These are phyloP conservation scores for Actinia equina DNA, from an alignment of 64 coral and sea anemone species.

Conservation along the genomic window DNA sequence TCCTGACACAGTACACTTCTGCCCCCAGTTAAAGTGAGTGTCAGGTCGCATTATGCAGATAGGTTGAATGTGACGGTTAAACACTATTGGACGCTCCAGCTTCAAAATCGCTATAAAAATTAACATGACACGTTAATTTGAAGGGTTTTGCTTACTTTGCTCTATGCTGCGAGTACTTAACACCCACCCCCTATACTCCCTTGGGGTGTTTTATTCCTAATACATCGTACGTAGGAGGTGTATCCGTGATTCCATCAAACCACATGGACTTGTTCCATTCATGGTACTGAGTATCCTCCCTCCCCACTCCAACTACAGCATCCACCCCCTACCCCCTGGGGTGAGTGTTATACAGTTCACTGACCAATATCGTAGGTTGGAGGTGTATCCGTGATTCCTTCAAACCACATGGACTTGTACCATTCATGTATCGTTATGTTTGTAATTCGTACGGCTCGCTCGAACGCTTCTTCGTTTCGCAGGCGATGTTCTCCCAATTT, in stretches of 20 bases:
- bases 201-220: not conserved
- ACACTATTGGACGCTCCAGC: conserved; percentile 29
- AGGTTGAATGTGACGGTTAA: conserved; percentile 40
- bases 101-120: conserved; percentile 39
- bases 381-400: conserved; percentile 46
- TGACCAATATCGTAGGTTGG: conserved; percentile 42
- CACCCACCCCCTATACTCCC: not conserved
- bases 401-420: conserved; percentile 64
- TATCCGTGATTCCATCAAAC: conserved; percentile 51
- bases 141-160: too few species aligned
- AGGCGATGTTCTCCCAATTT: conserved; percentile 36
- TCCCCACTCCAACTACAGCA: too few species aligned
- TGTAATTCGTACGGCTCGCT: conserved; percentile 2
- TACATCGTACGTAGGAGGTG: conserved; percentile 37
- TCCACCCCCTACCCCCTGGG: not conserved
- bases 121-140: not conserved
- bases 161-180: too few species aligned
- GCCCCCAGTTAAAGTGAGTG: conserved; percentile 16
- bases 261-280: conserved; percentile 41
- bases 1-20: conserved; percentile 40
- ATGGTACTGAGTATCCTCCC: not conserved
- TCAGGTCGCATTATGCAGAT: conserved; percentile 27
- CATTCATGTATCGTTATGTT: conserved; percentile 46
- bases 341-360: not conserved
- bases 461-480: conserved; percentile 12